Evolutionary conservation across 2,113 vertebrate genomes (phyloP), one percentile per base, ranked within the genome.

Genomic region (Camelus bactrianus): DNA sequence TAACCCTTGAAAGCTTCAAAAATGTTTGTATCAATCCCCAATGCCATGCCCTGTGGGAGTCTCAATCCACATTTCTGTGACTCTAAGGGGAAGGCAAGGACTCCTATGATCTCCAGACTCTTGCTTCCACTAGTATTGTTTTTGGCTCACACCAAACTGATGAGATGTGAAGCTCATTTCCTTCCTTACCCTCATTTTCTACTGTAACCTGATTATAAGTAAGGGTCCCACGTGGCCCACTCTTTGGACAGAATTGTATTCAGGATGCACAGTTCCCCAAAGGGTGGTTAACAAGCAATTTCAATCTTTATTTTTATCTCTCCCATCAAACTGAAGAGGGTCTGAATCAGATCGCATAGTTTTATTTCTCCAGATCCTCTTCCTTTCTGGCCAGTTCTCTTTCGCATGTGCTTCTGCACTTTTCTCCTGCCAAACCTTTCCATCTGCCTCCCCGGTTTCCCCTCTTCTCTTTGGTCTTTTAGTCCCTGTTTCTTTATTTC

Each of bases 391-490:
- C 4, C 1, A 3, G 1, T 38, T 38, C 60, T 50, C 8, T 9
- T 11, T 15, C 26, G 42, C 62, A 1, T 0, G 35, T 7, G 7
- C n/a, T 46, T 19, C 28, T 46, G 0, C 0, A 0, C 8, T 56
- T 54, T n/a, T 22, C 64, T 38, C 54, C 60, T 86, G 24, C 30
- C 69, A 65, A 26, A 17, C 32, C 2, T 28, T 10, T 28, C 52
- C 1, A 14, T 4, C 15, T 20, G 14, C 9, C 38, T 70, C 22
- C 15, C 10, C 12, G 22, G 77, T 38, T 42, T 12, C 42, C 32
- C 17, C 16, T 32, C 48, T 52, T 58, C 17, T 22, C n/a, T 35
- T 32, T 8, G 58, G 88, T 22, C 30, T 17, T 26, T 13, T 0
- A 17, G 16, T 75, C 81, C 24, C 17, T 73, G 20, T 24, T 70